A percentile compares a stretch with the other conserved stretches of the same genome.
Evolutionary conservation across 1,140 invertebrate species (phyloP).

Genomic region (Nephila pilipes): DNA sequence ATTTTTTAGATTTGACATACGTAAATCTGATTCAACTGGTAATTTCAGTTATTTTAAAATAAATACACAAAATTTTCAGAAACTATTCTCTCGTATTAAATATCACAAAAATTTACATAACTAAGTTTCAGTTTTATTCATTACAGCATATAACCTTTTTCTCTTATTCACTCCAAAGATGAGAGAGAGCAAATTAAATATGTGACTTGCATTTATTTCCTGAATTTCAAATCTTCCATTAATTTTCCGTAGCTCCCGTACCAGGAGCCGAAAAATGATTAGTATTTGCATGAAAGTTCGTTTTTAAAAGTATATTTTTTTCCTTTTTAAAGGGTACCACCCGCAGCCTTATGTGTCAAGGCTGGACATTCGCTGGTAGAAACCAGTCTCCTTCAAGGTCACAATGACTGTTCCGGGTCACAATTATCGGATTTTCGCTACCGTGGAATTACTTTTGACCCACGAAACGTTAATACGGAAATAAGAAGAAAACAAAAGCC

Average conservation of each 20-base stretch:
- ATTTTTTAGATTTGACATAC: no score
- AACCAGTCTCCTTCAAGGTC: constrained; percentile 65
- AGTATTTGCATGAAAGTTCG: constrained; percentile 20
- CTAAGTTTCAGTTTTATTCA: no score
- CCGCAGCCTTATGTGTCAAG: constrained; percentile 63
- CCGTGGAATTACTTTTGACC: constrained; percentile 52
- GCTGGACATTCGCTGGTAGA: constrained; percentile 44
- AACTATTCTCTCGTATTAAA: no score
- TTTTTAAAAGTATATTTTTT: background rate
- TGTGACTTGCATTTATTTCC: background rate
- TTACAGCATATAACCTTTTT: no score
- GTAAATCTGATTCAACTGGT: no score
- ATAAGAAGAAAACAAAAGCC: background rate
- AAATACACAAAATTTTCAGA: no score
- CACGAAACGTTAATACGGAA: constrained; percentile 28
- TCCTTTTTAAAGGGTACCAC: constrained; percentile 5
- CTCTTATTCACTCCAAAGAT: background rate
- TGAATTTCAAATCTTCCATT: background rate
- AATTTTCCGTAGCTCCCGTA: constrained; percentile 12
- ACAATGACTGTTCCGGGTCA: constrained; percentile 67
- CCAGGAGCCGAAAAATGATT: constrained; percentile 22
- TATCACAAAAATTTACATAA: no score
- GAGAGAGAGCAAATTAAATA: background rate
- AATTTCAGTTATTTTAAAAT: no score
- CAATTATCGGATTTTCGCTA: constrained; percentile 56